Conservation (phyloP, 1,140 invertebrate species). For the Eueides isabella region DNA sequence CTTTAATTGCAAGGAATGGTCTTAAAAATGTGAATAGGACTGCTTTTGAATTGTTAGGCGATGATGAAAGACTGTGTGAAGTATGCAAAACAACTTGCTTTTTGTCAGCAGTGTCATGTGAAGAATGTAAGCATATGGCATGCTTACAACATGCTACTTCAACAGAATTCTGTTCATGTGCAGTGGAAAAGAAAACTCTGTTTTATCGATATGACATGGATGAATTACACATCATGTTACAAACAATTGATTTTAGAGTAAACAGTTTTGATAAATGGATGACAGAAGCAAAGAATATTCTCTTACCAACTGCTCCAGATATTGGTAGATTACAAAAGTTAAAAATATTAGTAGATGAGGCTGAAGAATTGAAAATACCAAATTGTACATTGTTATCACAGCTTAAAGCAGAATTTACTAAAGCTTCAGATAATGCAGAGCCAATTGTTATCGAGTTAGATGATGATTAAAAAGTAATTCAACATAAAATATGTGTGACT, state of each 20-base stretch:
- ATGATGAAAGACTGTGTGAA: constrained; percentile 97
- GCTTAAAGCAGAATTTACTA: constrained; percentile 71
- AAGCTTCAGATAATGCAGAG: constrained; percentile 68
- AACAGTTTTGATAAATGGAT: constrained; percentile 97
- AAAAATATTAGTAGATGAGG: constrained; percentile 74
- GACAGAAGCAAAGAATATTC: constrained; percentile 90
- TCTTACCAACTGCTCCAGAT: constrained; percentile 89
- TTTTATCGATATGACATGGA: constrained; percentile 96
- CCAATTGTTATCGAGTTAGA: constrained; percentile 79
- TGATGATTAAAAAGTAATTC: constrained; percentile 64
- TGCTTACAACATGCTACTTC: constrained; percentile 93
- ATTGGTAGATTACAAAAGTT: constrained; percentile 86
- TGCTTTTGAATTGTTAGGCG: constrained; percentile 96
- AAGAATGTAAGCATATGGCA: constrained; percentile 90
- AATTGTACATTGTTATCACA: constrained; percentile 74
- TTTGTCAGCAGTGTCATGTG: constrained; percentile 95
- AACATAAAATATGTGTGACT: constrained; percentile 47
- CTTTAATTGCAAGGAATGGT: constrained; percentile 91
- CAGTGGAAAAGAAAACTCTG: constrained; percentile 90
- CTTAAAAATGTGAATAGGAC: constrained; percentile 93
- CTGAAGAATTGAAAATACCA: constrained; percentile 79
- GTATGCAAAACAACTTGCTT: constrained; percentile 99
- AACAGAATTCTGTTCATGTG: constrained; percentile 91
- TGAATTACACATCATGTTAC: constrained; percentile 94
- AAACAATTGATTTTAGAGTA: constrained; percentile 94